Conservation (phyloP, 1,140 invertebrate species). For the Bombus huntii region DNA sequence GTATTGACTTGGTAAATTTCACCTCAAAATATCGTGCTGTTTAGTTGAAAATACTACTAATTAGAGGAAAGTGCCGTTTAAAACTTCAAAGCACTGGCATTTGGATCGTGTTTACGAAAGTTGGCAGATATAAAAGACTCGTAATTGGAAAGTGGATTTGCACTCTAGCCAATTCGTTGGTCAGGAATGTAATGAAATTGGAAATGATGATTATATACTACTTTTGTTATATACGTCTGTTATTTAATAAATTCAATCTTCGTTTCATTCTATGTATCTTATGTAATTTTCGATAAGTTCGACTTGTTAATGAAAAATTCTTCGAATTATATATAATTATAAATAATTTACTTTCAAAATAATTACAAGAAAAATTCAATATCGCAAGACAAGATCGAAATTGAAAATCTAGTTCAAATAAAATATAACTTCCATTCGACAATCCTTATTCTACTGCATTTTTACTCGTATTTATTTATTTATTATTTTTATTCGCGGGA, state of each 20-base stretch:
- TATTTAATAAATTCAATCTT: not conserved
- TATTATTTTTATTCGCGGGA: too few relatives aligned
- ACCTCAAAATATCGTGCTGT: not conserved
- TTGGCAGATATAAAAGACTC: not conserved
- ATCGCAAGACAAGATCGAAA: not conserved
- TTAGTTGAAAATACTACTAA: not conserved
- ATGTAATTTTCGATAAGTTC: too few relatives aligned
- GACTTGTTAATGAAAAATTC: too few relatives aligned
- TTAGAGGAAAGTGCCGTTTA: not conserved
- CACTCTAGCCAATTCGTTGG: not conserved
- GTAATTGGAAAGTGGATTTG: not conserved
- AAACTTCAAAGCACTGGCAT: not conserved
- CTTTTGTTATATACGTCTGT: not conserved
- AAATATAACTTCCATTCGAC: too few relatives aligned
- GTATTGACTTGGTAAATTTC: too few relatives aligned
- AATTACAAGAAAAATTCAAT: not conserved
- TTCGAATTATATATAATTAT: too few relatives aligned
- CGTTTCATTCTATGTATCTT: too few relatives aligned
- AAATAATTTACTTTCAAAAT: too few relatives aligned
- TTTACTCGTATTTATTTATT: too few relatives aligned
- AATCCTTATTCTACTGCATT: too few relatives aligned
- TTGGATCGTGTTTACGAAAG: not conserved
- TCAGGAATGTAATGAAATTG: not conserved
- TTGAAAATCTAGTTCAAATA: too few relatives aligned
- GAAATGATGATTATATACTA: not conserved